Conservation (phyloP, 2,113 vertebrate species). For the Sinocyclocheilus maitianheensis region DNA sequence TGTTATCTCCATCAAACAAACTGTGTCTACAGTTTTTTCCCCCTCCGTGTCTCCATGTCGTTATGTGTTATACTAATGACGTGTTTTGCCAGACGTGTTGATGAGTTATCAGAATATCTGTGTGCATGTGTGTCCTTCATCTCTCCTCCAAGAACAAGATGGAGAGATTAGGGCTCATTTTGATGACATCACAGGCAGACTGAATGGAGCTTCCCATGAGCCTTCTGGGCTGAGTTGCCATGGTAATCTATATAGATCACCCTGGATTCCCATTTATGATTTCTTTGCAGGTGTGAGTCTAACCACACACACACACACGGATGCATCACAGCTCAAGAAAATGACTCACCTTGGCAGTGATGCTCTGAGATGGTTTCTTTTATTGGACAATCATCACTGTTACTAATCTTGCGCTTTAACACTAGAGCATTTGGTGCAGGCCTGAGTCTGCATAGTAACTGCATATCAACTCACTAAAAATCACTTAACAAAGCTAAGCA, state of each 20-base stretch:
- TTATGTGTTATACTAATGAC: neutral
- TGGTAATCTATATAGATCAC: slow-evolving; percentile 45
- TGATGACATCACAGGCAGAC: slow-evolving; percentile 55
- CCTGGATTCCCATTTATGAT: slow-evolving; percentile 41
- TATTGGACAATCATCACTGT: neutral
- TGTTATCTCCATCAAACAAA: slow-evolving; percentile 22
- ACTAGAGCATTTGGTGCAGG: neutral
- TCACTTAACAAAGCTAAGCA: no score
- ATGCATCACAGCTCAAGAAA: slow-evolving; percentile 1
- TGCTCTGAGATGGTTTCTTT: neutral
- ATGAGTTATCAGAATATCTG: neutral
- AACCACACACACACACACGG: neutral
- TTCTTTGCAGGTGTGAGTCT: slow-evolving; percentile 35
- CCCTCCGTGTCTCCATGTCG: neutral
- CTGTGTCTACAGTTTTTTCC: neutral
- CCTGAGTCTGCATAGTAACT: neutral
- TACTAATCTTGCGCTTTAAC: neutral
- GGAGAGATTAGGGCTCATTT: slow-evolving; percentile 48
- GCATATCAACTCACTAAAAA: no score
- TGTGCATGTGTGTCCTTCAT: slow-evolving; percentile 48
- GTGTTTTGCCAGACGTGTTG: neutral
- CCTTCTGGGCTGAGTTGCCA: slow-evolving; percentile 50
- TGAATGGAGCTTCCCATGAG: slow-evolving; percentile 46
- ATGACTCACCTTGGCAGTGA: slow-evolving; percentile 18
- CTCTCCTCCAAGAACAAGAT: slow-evolving; percentile 49